Evolutionary conservation across 2,113 vertebrate species (phyloP).

Genomic region (Zingel zingel): DNA sequence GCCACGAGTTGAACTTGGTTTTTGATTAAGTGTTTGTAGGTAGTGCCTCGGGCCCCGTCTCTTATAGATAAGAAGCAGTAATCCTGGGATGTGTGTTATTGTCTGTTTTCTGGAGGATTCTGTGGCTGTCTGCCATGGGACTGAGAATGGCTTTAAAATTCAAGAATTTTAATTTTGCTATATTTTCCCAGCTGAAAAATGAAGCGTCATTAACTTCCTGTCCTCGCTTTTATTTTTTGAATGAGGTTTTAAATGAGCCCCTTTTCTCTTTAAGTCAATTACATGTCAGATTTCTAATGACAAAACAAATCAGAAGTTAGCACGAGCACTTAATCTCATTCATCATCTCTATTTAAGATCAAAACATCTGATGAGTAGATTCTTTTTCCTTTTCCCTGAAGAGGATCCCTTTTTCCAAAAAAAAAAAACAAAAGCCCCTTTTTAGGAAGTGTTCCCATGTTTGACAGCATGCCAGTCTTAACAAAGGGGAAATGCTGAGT

Average conservation of each 20-base stretch:
- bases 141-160: constrained; percentile 68
- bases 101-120: constrained; percentile 66
- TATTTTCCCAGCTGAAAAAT: constrained; percentile 66
- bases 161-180: constrained; percentile 66
- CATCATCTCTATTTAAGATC: constrained; percentile 73
- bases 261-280: constrained; percentile 63
- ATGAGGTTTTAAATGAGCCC: constrained; percentile 67
- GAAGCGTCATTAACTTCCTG: constrained; percentile 76
- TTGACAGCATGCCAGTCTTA: constrained; percentile 82
- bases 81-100: constrained; percentile 66
- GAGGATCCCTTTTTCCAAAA: constrained; percentile 35
- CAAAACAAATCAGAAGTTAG: constrained; percentile 80
- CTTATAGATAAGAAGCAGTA: constrained; percentile 75
- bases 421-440: constrained; percentile 44
- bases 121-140: constrained; percentile 50
- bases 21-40: constrained; percentile 85
- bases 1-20: constrained; percentile 79
- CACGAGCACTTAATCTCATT: constrained; percentile 69
- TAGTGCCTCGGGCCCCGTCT: constrained; percentile 80
- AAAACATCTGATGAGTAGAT: constrained; percentile 74
- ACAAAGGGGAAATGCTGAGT: constrained; percentile 82
- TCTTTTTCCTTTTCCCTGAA: constrained; percentile 34
- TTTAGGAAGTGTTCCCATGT: constrained; percentile 72
- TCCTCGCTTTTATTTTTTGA: constrained; percentile 56
- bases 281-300: constrained; percentile 64